Conservation (phyloP, 2,888 invertebrate genomes). For the Drosophila nigricruria region DNA sequence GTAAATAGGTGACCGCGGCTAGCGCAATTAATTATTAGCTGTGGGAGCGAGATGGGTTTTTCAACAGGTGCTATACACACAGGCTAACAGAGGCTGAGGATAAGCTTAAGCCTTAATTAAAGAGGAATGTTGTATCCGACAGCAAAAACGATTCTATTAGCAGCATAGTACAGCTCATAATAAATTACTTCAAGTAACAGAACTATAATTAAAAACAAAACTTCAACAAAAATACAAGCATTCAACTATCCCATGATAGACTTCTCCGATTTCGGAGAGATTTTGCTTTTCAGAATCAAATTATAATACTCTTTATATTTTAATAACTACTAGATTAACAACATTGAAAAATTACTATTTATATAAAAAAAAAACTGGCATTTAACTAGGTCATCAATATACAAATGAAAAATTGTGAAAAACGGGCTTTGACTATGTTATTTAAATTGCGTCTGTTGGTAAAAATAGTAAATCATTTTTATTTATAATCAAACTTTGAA, state of each 20-base stretch:
- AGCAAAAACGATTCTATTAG: not conserved
- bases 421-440: not conserved
- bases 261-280: not conserved
- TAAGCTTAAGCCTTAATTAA: not conserved
- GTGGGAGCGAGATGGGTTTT: not conserved
- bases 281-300: not conserved
- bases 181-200: not conserved
- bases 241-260: not conserved
- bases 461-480: conserved; percentile 1
- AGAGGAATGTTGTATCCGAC: not conserved
- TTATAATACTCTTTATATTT: not conserved
- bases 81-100: not conserved
- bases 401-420: not conserved
- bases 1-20: not conserved
- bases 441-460: not conserved
- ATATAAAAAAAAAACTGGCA: not conserved
- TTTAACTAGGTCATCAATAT: not conserved
- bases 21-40: conserved; percentile 1
- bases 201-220: no score
- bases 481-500: conserved; percentile 2
- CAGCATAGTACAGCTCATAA: not conserved
- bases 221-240: no score
- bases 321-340: not conserved
- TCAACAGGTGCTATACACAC: not conserved
- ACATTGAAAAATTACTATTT: not conserved